Evolutionary conservation across 2,113 vertebrate species (phyloP).

Genomic region (Dicrurus megarhynchus): DNA sequence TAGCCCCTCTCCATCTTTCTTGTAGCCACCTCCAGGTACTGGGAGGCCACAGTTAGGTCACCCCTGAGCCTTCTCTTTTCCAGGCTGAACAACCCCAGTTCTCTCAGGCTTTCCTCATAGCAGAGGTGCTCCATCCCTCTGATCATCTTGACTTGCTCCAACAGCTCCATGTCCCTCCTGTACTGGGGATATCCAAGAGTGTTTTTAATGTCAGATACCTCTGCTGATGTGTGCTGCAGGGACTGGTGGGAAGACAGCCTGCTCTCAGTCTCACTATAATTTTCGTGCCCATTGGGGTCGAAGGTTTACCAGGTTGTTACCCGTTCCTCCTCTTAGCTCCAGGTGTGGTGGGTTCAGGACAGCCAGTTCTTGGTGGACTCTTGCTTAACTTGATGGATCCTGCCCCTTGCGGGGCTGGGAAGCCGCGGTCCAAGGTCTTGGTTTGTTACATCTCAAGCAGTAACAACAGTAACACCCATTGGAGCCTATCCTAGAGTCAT

Average conservation of each 20-base stretch:
- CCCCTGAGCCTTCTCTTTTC: too few species aligned
- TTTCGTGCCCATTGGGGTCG: neutral
- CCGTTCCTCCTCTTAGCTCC: neutral
- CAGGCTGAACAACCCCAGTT: fast-evolving
- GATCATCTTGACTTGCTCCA: neutral
- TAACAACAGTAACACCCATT: neutral
- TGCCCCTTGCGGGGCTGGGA: neutral
- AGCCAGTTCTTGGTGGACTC: neutral
- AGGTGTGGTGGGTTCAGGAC: neutral
- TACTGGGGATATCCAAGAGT: neutral
- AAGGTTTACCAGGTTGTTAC: neutral
- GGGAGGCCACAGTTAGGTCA: neutral
- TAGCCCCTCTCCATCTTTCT: fast-evolving
- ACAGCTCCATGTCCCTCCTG: neutral
- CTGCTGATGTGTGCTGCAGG: neutral
- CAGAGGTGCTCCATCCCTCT: neutral
- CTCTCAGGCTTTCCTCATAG: neutral
- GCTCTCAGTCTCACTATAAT: neutral
- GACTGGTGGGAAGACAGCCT: neutral
- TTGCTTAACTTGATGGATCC: neutral
- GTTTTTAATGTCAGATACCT: neutral
- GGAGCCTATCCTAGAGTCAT: neutral
- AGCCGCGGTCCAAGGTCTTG: fast-evolving
- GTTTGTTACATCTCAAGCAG: neutral
- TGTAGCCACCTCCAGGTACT: too few species aligned